Conservation (phyloP, 2,113 vertebrate species). For the Takifugu bimaculatus region DNA sequence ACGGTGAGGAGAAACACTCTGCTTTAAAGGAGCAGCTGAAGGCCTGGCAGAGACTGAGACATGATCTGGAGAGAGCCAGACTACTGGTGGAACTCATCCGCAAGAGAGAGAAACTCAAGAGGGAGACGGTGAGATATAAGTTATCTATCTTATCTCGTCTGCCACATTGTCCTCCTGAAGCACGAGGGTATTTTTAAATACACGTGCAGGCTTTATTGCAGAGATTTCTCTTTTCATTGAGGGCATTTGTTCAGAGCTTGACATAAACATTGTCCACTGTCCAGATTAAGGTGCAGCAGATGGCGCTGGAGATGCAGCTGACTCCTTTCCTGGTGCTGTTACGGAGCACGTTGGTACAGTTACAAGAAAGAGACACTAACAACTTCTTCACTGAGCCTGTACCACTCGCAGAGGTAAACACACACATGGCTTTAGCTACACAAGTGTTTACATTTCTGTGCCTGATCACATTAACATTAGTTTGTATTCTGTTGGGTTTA, state of each 20-base stretch:
- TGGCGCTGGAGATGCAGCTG: slow-evolving; percentile 94
- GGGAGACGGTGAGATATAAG: slow-evolving; percentile 85
- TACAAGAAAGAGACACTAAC: slow-evolving; percentile 96
- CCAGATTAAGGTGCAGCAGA: slow-evolving; percentile 97
- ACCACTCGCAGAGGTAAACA: slow-evolving; percentile 90
- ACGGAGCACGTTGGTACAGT: slow-evolving; percentile 90
- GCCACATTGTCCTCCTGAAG: no score
- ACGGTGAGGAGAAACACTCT: slow-evolving; percentile 90
- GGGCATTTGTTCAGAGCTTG: not conserved
- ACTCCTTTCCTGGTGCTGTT: slow-evolving; percentile 94
- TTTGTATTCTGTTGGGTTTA: not conserved
- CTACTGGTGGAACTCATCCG: slow-evolving; percentile 97
- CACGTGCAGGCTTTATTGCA: not conserved
- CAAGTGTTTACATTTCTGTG: not conserved
- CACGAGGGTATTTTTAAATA: not conserved
- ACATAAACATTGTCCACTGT: slow-evolving; percentile 17
- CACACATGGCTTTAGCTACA: not conserved
- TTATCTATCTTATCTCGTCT: not conserved
- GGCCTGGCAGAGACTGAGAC: slow-evolving; percentile 95
- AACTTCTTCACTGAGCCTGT: slow-evolving; percentile 98
- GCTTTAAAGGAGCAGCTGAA: slow-evolving; percentile 96
- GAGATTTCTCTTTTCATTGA: not conserved
- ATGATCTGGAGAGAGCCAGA: slow-evolving; percentile 94
- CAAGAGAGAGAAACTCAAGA: slow-evolving; percentile 97
- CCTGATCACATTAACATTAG: no score